Percentiles rank a stretch among this genome's conserved stretches.
These are phyloP conservation scores for Rhopilema esculentum DNA, from an alignment of 30 jellyfish, hydroid and myxozoan genomes.

Conservation along the genomic window DNA sequence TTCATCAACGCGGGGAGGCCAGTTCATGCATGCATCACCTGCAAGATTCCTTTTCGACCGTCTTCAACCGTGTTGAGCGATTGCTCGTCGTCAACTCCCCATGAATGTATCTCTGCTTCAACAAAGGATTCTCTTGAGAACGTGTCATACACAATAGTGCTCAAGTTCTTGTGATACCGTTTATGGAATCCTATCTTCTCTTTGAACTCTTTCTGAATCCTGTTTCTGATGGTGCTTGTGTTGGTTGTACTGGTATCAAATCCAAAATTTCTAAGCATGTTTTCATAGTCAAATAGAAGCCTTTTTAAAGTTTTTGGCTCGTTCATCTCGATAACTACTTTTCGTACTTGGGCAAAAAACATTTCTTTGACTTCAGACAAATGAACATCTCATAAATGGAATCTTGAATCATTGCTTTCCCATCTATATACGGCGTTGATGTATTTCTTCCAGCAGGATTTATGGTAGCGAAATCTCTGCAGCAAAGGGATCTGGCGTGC, in stretches of 20 bases:
- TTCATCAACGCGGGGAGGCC: conserved; percentile 42
- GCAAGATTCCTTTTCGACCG: conserved; percentile 13
- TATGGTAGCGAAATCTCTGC: conserved; percentile 22
- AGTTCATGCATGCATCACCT: conserved; percentile 10
- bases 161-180: conserved; percentile 46
- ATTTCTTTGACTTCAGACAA: conserved; percentile 33
- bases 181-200: conserved; percentile 34
- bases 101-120: conserved; percentile 44
- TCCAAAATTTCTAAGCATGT: conserved; percentile 45
- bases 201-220: conserved; percentile 33
- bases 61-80: conserved; percentile 11
- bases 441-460: conserved; percentile 43
- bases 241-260: conserved; percentile 31
- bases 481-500: conserved; percentile 4
- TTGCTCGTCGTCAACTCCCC: conserved; percentile 41
- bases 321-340: conserved; percentile 36
- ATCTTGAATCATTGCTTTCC: conserved; percentile 41
- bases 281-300: conserved; percentile 24
- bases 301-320: conserved; percentile 4
- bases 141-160: conserved; percentile 46
- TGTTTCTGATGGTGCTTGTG: conserved; percentile 16
- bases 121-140: conserved; percentile 26
- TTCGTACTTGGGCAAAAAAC: conserved; percentile 29
- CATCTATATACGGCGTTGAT: conserved; percentile 18
- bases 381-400: conserved; percentile 38